phyloP scores from a whole-genome alignment of 1,140 invertebrate genomes.

The Coenobita brevimanus region DNA sequence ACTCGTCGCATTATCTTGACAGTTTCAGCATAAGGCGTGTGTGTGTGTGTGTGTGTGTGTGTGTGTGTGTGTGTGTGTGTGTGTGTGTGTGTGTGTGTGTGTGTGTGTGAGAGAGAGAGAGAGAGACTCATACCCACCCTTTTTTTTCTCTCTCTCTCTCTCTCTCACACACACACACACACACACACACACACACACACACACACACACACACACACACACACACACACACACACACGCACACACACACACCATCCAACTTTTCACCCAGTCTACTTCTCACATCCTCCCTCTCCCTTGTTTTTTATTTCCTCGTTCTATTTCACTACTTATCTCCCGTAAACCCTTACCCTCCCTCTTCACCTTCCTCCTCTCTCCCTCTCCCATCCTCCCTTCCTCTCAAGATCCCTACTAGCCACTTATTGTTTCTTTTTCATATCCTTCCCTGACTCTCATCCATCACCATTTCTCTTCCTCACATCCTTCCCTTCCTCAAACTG shows the following conservation, averaged over 20 bases:
- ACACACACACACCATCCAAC: not conserved
- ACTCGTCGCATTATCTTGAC: slow-evolving; percentile 17
- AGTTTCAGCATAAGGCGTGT: not conserved
- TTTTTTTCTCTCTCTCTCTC: too few relatives aligned
- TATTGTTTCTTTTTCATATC: not conserved
- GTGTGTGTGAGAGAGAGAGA: too few relatives aligned
- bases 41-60: not conserved
- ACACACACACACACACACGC: not conserved
- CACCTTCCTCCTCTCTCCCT: not conserved
- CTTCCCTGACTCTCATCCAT: not conserved
- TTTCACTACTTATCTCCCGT: not conserved
- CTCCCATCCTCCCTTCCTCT: not conserved
- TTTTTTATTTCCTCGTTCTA: not conserved
- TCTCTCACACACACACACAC: too few relatives aligned
- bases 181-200: too few relatives aligned
- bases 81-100: not conserved
- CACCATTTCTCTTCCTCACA: not conserved
- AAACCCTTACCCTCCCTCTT: not conserved
- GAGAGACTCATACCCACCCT: too few relatives aligned
- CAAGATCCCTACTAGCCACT: not conserved
- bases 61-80: not conserved
- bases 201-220: not conserved
- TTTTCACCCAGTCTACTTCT: not conserved
- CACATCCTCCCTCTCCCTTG: not conserved
- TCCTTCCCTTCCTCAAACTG: not conserved